These are phyloP conservation scores for Reinhardtius hippoglossoides DNA, from an alignment of 2,113 vertebrate species.

Conservation along the genomic window DNA sequence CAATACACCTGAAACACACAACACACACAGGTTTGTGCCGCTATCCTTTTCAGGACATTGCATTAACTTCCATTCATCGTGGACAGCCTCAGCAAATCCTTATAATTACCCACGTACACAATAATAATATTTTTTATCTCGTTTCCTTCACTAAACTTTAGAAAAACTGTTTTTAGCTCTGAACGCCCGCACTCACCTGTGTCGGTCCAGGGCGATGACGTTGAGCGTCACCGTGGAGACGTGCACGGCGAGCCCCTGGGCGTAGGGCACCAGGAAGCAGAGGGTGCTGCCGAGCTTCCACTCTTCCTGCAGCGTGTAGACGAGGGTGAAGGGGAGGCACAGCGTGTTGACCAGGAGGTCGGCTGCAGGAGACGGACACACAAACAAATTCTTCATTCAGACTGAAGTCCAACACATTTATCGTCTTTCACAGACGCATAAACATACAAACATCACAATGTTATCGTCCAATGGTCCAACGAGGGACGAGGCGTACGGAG, in stretches of 20 bases:
- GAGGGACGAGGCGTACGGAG: background rate
- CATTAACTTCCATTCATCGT: no score
- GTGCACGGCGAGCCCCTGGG: slow-evolving; percentile 93
- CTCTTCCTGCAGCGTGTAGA: slow-evolving; percentile 91
- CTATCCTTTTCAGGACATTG: no score
- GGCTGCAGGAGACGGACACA: slow-evolving; percentile 73
- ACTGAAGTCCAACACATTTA: no score
- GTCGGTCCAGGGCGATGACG: slow-evolving; percentile 93
- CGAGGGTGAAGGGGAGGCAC: slow-evolving; percentile 94
- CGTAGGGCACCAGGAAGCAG: slow-evolving; percentile 93
- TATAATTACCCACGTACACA: no score
- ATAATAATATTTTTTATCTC: no score
- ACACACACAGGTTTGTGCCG: background rate
- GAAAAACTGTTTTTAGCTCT: no score
- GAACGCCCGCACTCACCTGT: slow-evolving; percentile 80
- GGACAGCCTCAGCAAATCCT: no score
- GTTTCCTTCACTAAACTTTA: no score
- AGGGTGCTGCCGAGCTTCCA: slow-evolving; percentile 93
- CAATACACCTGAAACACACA: slow-evolving; percentile 85
- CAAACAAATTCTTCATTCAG: no score
- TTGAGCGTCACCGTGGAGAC: slow-evolving; percentile 95
- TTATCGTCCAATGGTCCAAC: no score
- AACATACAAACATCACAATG: no score
- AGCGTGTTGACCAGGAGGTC: slow-evolving; percentile 94
- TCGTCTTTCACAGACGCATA: no score